Percentiles rank a stretch among this genome's conserved stretches.
phyloP scores from a whole-genome alignment of 2,888 invertebrate species.

The Drosophila nigricruria region DNA sequence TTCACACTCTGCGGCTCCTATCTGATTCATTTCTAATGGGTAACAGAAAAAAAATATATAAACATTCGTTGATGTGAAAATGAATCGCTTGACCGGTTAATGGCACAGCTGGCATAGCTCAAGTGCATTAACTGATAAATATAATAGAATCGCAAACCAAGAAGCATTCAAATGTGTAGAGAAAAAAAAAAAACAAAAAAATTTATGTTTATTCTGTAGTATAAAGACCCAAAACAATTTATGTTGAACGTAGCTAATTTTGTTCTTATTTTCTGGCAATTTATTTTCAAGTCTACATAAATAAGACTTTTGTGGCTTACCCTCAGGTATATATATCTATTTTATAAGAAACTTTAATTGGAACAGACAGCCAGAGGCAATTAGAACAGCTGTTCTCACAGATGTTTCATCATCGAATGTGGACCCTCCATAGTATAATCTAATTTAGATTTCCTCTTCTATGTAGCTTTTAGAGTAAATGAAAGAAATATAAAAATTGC shows the following conservation, averaged over 20 bases:
- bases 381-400: conserved; percentile 6
- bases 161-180: background rate
- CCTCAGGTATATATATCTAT: background rate
- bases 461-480: background rate
- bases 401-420: background rate
- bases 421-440: background rate
- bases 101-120: conserved; percentile 44
- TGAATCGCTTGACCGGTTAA: conserved; percentile 29
- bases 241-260: background rate
- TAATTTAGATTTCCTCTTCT: background rate
- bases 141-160: background rate
- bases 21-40: conserved; percentile 5
- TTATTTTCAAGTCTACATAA: background rate
- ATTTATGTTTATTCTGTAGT: background rate
- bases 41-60: background rate
- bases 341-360: background rate
- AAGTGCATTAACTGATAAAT: conserved; percentile 24
- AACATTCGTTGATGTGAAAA: conserved; percentile 19
- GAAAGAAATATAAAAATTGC: background rate
- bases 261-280: conserved; percentile 7
- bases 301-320: background rate
- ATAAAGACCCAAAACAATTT: background rate
- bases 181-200: background rate
- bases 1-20: background rate
- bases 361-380: background rate